These are phyloP conservation scores for Alethe castanea DNA, from an alignment of 2,113 vertebrate genomes.

Conservation along the genomic window DNA sequence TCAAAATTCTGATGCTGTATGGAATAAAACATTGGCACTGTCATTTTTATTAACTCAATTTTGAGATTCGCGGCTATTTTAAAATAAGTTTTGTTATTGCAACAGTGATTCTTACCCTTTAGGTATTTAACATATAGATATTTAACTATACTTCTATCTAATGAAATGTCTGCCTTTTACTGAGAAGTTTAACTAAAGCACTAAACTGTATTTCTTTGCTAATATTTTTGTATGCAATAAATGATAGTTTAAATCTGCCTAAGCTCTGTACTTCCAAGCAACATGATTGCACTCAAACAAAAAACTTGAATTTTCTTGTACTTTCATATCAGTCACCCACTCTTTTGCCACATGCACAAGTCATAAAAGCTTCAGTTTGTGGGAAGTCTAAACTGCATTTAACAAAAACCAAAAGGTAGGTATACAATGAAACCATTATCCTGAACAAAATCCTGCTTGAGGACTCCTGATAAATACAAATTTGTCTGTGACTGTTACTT, in stretches of 20 bases:
- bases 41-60: neutral
- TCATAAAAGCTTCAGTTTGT: neutral
- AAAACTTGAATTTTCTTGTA: neutral
- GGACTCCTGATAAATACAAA: neutral
- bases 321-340: neutral
- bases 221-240: neutral
- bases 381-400: neutral
- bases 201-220: neutral
- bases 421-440: neutral
- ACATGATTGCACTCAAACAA: neutral
- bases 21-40: conserved; percentile 35
- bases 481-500: neutral
- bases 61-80: neutral
- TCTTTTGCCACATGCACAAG: neutral
- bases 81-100: neutral
- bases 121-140: neutral
- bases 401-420: neutral
- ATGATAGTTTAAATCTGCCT: neutral
- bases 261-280: neutral
- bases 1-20: conserved; percentile 96
- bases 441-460: neutral
- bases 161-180: neutral
- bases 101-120: neutral
- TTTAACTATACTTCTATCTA: neutral
- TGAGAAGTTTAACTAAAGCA: neutral